Base-by-base conservation (phyloP, 2,888 invertebrate genomes). In the Heteromurus nitidus region DNA sequence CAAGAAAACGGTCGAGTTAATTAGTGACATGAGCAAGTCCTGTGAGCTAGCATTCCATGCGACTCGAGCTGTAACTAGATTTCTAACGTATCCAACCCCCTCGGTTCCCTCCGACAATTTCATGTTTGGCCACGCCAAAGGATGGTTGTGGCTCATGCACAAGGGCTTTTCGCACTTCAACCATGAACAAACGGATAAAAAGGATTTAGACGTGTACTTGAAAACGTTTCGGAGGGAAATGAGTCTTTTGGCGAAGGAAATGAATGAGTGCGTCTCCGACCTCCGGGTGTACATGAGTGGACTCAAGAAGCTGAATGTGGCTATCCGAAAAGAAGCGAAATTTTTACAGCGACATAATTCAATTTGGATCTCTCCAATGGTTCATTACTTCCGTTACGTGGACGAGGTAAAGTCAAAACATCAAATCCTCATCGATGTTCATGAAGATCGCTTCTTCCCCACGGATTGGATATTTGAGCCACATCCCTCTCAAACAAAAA, bases 81-180 rank as follows among this genome's bases (percentile, higher is more conserved):
- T 84, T 53, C 22, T 84, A 22, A 70, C 84, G 2, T 84, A 81
- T 44, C 84, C 84, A 1, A 84, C 84, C 20, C 84, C 84, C 0
- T 84, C 84, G 2, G 28, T 84, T 16, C 84, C 84, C 16, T 82
- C 82, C 2, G 79, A 84, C 26, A 84, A 84, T 30, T 82, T 82
- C 42, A 22, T 82, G 3, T 82, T 82, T 75, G 84, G 84, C 22
- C 84, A 84, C 42, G 60, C 79, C 0, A 68, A 74, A 22, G 84
- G 84, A 3, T 84, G 84, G 84, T 26, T 82, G 11, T 84, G 84
- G 84, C 62, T 84, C 3, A 84, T 84, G 55, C 68, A 84, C 73
- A 84, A 84, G 67, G 79, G 67, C 11, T 31, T 84, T 16, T 69
- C 65, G 11, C 68, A 79, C 22, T 72, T 84, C 16, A 67, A 42